Evolutionary conservation across 2,888 invertebrate genomes (phyloP), one percentile per base, ranked within the genome.

Genomic region (Crematogaster levior): DNA sequence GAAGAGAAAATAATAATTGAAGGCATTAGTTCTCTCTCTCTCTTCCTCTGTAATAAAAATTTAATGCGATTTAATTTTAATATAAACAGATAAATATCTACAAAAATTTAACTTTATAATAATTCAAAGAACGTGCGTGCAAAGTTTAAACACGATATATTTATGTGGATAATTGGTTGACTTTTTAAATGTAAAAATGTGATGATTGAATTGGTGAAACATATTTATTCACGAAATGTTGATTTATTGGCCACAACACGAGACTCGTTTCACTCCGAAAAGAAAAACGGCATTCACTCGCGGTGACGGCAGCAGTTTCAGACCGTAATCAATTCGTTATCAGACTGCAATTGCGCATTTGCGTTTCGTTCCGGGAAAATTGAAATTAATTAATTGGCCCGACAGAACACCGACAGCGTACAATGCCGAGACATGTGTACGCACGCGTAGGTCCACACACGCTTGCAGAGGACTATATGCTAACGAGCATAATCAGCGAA

Each of bases 381-480:
- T 92, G 91, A 92, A 91, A 92, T 92, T 92, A 91, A 92, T 92
- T 92, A 92, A 92, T 92, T 91, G 90, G 89, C 90, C 85, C 86
- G 86, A 86, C 89, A 86, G 87, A 40, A 63, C n/a, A 70, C 80
- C 72, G 83, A 81, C 84, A 70, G 81, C 79, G 82, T 84, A 73
- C 43, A 61, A 51, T 37, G 40, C 56, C 65, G 68, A 46, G 21
- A 72, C 34, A 58, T 56, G 70, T 68, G 70, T 82, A 74, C 73
- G 81, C 84, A 72, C 81, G 82, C 51, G 82, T 66, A 60, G 53
- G 27, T 80, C 46, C 63, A 77, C 81, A 84, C 81, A 83, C 85
- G 84, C 83, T 84, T 81, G 58, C 79, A 24, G 66, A 83, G 88
- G 84, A 89, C 86, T 86, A 88, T 87, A 86, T 87, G 90, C 88